These are phyloP conservation scores for Dicaeum eximium DNA, from an alignment of 2,113 vertebrate genomes.

Conservation along the genomic window DNA sequence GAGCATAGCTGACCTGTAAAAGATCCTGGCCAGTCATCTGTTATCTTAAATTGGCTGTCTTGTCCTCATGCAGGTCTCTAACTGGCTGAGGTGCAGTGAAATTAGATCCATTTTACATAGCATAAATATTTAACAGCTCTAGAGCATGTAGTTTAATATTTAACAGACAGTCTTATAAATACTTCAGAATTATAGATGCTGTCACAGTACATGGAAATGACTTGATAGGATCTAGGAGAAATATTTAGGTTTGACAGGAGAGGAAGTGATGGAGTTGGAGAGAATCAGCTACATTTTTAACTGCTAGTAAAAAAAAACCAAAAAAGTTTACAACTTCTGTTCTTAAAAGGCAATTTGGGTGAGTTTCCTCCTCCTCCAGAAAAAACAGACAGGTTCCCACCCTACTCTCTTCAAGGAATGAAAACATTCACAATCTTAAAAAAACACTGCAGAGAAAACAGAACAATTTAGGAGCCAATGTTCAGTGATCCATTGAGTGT, in stretches of 20 bases:
- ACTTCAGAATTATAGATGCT: slow-evolving; percentile 47
- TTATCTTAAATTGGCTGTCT: not conserved
- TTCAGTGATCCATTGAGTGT: not conserved
- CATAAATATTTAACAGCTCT: slow-evolving; percentile 50
- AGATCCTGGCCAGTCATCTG: not conserved
- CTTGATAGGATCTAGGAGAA: slow-evolving; percentile 36
- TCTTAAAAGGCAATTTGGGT: slow-evolving; percentile 11
- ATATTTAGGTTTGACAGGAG: slow-evolving; percentile 34
- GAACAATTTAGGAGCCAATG: not conserved
- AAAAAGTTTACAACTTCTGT: not conserved
- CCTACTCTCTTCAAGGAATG: not conserved
- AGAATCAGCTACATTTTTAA: not conserved
- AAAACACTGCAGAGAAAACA: slow-evolving; percentile 33
- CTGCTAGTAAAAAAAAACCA: not conserved
- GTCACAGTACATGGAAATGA: slow-evolving; percentile 15
- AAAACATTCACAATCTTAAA: slow-evolving; percentile 35
- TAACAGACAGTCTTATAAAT: slow-evolving; percentile 45
- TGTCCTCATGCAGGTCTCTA: not conserved
- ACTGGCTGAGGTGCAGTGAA: not conserved
- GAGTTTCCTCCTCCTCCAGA: slow-evolving; percentile 4
- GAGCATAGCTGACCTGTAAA: not conserved
- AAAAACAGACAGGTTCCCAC: slow-evolving; percentile 26
- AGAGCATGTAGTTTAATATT: slow-evolving; percentile 37
- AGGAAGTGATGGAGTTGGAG: not conserved
- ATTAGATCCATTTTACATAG: slow-evolving; percentile 35